Conservation (phyloP, 2,888 invertebrate genomes). For the Rambutsinella grinnellia region DNA sequence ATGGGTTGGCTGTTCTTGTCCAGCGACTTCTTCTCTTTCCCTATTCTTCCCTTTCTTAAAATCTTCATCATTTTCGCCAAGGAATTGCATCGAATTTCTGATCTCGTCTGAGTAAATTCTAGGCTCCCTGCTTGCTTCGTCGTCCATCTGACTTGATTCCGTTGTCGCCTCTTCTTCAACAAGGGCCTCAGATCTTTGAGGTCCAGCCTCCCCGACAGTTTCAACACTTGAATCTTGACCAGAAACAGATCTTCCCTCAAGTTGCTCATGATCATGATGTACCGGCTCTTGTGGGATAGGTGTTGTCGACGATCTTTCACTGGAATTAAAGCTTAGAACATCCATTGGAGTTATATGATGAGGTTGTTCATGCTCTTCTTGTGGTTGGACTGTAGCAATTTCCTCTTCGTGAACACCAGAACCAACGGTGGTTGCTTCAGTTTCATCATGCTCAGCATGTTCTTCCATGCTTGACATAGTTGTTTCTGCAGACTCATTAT, state of each 20-base stretch:
- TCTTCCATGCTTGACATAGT: background rate
- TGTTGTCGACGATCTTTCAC: background rate
- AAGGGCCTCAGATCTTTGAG: no score
- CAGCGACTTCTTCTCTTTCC: slow-evolving; percentile 9
- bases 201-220: background rate
- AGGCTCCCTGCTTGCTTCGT: slow-evolving; percentile 6
- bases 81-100: background rate
- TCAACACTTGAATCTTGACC: no score
- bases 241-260: slow-evolving; percentile 19
- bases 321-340: slow-evolving; percentile 15
- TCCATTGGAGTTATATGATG: slow-evolving; percentile 40
- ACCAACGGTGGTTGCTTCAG: background rate
- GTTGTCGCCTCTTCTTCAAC: slow-evolving; percentile 12
- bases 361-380: background rate
- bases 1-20: slow-evolving; percentile 4
- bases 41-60: background rate
- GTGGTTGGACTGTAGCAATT: background rate
- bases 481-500: background rate
- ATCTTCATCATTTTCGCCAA: slow-evolving; percentile 1
- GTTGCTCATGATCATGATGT: no score
- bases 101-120: slow-evolving; percentile 23
- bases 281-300: no score
- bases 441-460: no score
- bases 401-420: background rate
- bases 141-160: background rate